phyloP scores from a whole-genome alignment of 2,888 invertebrate genomes.

The Spicauda simplicius region DNA sequence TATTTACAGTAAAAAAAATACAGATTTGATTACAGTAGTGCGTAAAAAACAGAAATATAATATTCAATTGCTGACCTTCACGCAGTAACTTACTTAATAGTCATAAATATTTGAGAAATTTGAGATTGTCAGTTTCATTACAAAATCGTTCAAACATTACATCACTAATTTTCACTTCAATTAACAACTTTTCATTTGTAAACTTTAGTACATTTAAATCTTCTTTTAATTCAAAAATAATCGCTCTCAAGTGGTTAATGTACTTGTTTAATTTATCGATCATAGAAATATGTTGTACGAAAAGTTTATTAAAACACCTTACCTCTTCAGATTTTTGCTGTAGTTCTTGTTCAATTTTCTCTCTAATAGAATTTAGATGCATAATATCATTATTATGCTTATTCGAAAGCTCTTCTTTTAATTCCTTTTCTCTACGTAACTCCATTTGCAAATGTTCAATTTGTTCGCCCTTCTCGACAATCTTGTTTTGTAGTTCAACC shows the following conservation, averaged over 20 bases:
- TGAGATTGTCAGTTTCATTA: slow-evolving; percentile 56
- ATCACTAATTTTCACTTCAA: slow-evolving; percentile 55
- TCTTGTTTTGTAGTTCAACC: slow-evolving; percentile 69
- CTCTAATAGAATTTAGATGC: slow-evolving; percentile 50
- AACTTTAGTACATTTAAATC: slow-evolving; percentile 53
- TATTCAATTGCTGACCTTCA: too few relatives aligned
- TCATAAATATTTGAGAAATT: slow-evolving; percentile 43
- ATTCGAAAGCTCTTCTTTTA: slow-evolving; percentile 51
- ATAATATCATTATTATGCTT: slow-evolving; percentile 55
- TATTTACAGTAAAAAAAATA: too few relatives aligned
- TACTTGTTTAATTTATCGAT: slow-evolving; percentile 57
- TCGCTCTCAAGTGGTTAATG: slow-evolving; percentile 51
- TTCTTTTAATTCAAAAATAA: slow-evolving; percentile 49
- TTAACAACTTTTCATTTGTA: slow-evolving; percentile 50
- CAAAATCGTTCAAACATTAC: slow-evolving; percentile 50
- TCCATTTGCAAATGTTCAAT: slow-evolving; percentile 63
- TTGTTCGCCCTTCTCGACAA: slow-evolving; percentile 65
- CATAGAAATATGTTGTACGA: slow-evolving; percentile 44
- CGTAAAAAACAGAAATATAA: too few relatives aligned
- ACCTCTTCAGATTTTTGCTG: slow-evolving; percentile 55
- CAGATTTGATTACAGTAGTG: too few relatives aligned
- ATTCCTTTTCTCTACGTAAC: slow-evolving; percentile 60
- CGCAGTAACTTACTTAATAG: neutral
- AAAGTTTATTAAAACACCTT: slow-evolving; percentile 50
- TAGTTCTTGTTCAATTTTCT: slow-evolving; percentile 50